Evolutionary conservation across 92 coral and sea anemone species (phyloP), one percentile per base, ranked within the genome.

Genomic region (Blastomussa wellsi): DNA sequence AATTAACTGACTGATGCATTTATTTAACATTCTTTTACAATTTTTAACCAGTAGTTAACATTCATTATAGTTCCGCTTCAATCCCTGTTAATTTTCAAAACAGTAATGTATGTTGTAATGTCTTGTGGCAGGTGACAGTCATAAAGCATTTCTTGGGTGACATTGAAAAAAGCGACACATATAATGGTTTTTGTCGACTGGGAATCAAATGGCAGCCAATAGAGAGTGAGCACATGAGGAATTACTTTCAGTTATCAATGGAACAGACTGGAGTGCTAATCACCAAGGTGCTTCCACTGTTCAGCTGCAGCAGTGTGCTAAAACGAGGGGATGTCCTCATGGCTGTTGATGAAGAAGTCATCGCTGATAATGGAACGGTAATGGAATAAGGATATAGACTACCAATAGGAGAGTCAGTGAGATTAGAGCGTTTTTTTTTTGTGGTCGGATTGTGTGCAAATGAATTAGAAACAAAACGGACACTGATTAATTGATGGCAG

Each of bases 151-250:
- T 94, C 87, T 41, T 94, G 86, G 95, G 88, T 32, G 98, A 94
- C 82, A 92, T 94, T 57, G 91, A 90, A 59, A 92, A 94, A 75
- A 92, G 89, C 66, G 71, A 89, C 60, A 85, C 84, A 24, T 94
- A 94, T 48, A 89, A 90, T 70, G 98, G 98, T 4, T 94, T 94
- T 84, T 94, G 98, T 73, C 90, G 95, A 19, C 95, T 94, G 47
- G 98, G 98, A 29, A 88, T 94, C 88, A 94, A 94, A 81, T 94
- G 98, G 98, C 98, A 94, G 90, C 95, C 98, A 41, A 94, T 94
- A 16, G 98, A 94, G 64, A 94, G 98, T 26, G 98, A 94, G 44
- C 98, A 94, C 83, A 94, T 94, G 98, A 82, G 98, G 28, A 87
- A 87, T 17, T 94, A 94, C 86, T 94, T 94, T 79, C 91, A 94